phyloP scores from a whole-genome alignment of 2,888 invertebrate genomes.

The Acleris literana region DNA sequence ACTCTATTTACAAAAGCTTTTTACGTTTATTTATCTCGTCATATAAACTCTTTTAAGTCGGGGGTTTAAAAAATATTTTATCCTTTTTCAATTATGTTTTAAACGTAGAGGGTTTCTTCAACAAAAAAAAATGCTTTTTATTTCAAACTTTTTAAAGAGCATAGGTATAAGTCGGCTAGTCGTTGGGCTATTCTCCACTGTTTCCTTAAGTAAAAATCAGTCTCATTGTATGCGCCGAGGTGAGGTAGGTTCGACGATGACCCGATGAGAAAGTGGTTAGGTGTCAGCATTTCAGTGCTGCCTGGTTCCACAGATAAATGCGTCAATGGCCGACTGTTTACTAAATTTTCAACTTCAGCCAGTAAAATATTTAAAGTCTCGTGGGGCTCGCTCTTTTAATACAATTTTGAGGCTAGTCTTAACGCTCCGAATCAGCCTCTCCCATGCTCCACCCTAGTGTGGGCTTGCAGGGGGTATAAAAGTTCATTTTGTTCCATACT shows the following conservation, averaged over 20 bases:
- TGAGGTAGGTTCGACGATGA: background rate
- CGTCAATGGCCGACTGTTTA: background rate
- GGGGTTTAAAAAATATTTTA: no score
- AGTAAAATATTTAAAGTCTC: background rate
- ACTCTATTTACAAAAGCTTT: no score
- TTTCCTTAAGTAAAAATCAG: background rate
- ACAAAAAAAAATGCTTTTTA: no score
- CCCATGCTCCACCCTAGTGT: constrained; percentile 3
- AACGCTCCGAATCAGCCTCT: background rate
- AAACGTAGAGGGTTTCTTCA: no score
- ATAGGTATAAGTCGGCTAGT: background rate
- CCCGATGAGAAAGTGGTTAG: constrained; percentile 9
- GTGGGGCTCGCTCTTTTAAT: background rate
- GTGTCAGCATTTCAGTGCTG: background rate
- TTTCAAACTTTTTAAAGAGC: no score
- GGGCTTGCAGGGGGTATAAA: background rate
- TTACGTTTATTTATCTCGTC: no score
- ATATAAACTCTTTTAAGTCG: no score
- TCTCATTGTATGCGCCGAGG: background rate
- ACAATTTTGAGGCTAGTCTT: background rate
- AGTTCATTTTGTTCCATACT: background rate
- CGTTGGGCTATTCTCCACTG: background rate
- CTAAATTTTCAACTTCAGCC: background rate
- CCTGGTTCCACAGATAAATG: background rate
- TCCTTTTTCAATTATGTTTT: no score